Evolutionary conservation across 2,888 invertebrate genomes (phyloP).

Genomic region (Drosophila mayaguana): DNA sequence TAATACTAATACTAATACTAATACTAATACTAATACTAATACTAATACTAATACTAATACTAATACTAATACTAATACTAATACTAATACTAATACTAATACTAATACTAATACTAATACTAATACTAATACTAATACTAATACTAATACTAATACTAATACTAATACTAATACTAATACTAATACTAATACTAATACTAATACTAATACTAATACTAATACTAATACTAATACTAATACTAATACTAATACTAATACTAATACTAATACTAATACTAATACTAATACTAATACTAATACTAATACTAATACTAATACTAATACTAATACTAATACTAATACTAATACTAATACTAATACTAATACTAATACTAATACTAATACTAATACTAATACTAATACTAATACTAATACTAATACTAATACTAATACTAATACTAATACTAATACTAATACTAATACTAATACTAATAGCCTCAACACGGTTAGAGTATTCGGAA

Average conservation of each 20-base stretch:
- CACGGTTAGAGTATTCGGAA: constrained; percentile 16
- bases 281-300: neutral
- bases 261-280: neutral
- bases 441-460: too few relatives aligned
- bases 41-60: neutral
- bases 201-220: neutral
- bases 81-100: neutral
- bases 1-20: neutral
- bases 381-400: neutral
- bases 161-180: neutral
- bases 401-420: neutral
- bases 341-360: neutral
- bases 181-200: neutral
- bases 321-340: neutral
- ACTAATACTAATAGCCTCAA: too few relatives aligned
- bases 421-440: neutral
- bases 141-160: neutral
- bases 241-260: neutral
- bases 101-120: neutral
- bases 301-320: neutral
- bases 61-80: neutral
- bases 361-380: neutral
- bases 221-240: neutral
- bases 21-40: neutral
- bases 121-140: neutral